Conservation (phyloP, 2,888 invertebrate species). For the Ellobium chinense region DNA sequence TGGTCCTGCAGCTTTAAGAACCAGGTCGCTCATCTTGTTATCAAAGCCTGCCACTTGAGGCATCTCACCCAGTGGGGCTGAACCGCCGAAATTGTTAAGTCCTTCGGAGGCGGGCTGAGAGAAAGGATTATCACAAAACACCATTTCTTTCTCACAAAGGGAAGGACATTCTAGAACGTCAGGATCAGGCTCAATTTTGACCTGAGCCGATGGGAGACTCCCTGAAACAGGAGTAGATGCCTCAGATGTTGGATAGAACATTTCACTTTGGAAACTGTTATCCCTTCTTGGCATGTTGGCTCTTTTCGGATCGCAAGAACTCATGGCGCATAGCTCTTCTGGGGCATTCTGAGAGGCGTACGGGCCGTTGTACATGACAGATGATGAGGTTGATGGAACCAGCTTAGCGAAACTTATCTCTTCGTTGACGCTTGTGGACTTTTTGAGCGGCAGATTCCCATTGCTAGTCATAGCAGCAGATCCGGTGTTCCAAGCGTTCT, state of each 20-base stretch:
- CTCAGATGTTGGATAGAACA: neutral
- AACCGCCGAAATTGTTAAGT: neutral
- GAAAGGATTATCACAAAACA: conserved; percentile 21
- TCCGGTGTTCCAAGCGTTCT: too few species aligned
- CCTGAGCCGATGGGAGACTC: neutral
- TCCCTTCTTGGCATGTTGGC: neutral
- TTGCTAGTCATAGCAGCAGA: too few species aligned
- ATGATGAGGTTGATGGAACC: neutral
- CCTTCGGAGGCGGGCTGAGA: neutral
- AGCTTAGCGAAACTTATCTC: neutral
- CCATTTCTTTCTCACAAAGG: neutral
- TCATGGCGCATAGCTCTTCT: too few species aligned
- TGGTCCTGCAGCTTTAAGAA: neutral
- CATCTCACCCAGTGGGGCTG: neutral
- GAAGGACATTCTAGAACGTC: neutral
- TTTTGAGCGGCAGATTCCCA: neutral
- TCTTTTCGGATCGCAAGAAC: too few species aligned
- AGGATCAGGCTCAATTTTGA: neutral
- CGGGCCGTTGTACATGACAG: neutral
- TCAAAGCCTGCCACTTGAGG: neutral
- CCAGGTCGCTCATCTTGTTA: neutral
- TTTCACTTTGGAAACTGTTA: neutral
- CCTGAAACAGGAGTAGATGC: neutral
- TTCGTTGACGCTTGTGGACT: neutral
- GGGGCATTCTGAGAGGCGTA: neutral